Evolutionary conservation across 2,797 vertebrate species (phyloP).

Genomic region (Neopelma chrysocephalum): DNA sequence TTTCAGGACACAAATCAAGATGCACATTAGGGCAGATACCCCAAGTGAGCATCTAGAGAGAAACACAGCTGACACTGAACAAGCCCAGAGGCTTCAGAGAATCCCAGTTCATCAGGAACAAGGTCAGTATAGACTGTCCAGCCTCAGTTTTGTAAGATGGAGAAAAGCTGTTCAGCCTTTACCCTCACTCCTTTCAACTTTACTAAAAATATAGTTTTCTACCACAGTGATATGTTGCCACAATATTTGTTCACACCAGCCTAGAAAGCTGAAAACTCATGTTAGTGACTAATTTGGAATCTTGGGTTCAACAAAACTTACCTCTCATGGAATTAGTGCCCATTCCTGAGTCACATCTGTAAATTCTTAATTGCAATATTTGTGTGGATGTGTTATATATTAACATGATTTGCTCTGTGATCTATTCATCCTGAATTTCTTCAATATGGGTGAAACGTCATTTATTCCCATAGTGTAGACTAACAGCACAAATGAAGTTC

Average conservation of each 20-base stretch:
- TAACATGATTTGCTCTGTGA: neutral
- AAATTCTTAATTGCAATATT: constrained; percentile 1
- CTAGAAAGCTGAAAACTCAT: neutral
- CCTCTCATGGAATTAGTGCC: neutral
- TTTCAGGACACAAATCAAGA: neutral
- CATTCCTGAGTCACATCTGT: neutral
- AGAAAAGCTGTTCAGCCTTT: neutral
- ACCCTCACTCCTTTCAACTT: neutral
- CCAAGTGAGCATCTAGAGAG: accelerated
- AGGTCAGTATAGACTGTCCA: neutral
- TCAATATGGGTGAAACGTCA: neutral
- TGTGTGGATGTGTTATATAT: neutral
- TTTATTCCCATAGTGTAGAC: neutral
- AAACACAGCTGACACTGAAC: neutral
- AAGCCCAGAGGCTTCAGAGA: neutral
- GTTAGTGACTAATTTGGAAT: neutral
- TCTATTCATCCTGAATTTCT: neutral
- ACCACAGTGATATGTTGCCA: neutral
- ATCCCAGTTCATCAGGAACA: neutral
- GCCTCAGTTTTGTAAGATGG: neutral
- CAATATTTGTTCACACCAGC: neutral
- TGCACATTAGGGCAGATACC: neutral
- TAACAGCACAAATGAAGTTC: constrained; percentile 11
- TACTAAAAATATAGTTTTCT: neutral
- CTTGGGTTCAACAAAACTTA: neutral